A percentile compares a stretch with the other conserved stretches of the same genome.
These are phyloP conservation scores for Antheraea assamensis DNA, from an alignment of 2,888 invertebrate genomes.

Conservation along the genomic window DNA sequence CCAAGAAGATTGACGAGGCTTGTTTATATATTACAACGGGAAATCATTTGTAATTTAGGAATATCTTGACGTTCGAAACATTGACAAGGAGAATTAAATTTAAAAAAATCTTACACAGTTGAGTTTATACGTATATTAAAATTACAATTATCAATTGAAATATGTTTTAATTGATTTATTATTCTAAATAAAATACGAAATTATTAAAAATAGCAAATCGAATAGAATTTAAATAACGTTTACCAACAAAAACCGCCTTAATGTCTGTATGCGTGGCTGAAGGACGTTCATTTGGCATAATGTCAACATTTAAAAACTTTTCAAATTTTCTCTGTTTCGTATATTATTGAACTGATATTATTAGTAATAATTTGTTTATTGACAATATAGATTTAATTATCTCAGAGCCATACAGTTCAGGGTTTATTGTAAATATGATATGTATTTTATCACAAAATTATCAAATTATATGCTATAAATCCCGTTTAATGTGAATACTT, in stretches of 20 bases:
- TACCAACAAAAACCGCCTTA: slow-evolving; percentile 46
- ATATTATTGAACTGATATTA: neutral
- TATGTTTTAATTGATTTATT: neutral
- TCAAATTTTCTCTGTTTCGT: slow-evolving; percentile 2
- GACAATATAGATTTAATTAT: slow-evolving; percentile 1
- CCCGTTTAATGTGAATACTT: neutral
- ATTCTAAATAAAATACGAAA: neutral
- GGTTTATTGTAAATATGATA: neutral
- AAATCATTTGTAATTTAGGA: neutral
- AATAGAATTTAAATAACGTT: slow-evolving; percentile 20
- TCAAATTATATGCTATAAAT: neutral
- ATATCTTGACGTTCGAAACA: neutral
- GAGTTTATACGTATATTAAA: neutral
- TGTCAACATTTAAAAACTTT: slow-evolving; percentile 48
- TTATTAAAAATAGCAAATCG: neutral
- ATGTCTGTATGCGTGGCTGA: slow-evolving; percentile 62
- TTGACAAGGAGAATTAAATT: neutral
- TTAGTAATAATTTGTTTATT: neutral
- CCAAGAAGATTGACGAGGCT: too few species aligned
- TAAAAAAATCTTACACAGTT: neutral
- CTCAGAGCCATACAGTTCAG: neutral
- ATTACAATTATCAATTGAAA: neutral
- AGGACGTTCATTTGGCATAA: slow-evolving; percentile 61
- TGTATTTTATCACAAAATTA: neutral
- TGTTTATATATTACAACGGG: neutral